Evolutionary conservation across 2,888 invertebrate genomes (phyloP).

Genomic region (Coleophora flavipennella): DNA sequence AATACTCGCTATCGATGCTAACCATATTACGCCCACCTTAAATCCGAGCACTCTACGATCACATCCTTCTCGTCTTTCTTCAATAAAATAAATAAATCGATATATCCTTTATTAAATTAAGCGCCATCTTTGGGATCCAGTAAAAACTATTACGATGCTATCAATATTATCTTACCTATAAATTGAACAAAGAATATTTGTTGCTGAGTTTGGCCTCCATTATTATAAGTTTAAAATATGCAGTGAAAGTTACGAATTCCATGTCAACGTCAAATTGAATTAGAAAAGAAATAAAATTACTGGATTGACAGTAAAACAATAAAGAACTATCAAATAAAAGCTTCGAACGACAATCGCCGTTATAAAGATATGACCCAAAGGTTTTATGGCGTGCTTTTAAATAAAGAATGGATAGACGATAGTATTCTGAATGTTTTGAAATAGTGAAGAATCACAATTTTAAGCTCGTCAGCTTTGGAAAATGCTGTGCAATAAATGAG

Average conservation of each 20-base stretch:
- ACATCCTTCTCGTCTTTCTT: constrained; percentile 28
- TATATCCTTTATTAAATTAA: constrained; percentile 26
- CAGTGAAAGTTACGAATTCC: constrained; percentile 16
- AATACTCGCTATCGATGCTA: constrained; percentile 36
- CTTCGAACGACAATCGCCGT: constrained; percentile 20
- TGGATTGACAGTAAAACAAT: constrained; percentile 16
- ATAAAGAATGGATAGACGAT: constrained; percentile 6
- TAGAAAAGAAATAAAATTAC: constrained; percentile 1
- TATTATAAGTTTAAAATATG: constrained; percentile 13
- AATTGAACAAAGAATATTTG: constrained; percentile 22
- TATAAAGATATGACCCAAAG: constrained; percentile 12
- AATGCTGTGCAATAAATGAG: no score
- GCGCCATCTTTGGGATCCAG: constrained; percentile 22
- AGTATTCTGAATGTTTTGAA: constrained; percentile 3
- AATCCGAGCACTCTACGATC: constrained; percentile 14
- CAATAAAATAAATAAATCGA: constrained; percentile 27
- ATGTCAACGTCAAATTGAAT: neutral
- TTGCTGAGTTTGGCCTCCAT: constrained; percentile 24
- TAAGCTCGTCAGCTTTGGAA: constrained; percentile 16
- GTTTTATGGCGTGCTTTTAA: neutral
- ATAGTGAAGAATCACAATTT: constrained; percentile 18
- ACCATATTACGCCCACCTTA: constrained; percentile 50
- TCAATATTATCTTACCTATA: constrained; percentile 23
- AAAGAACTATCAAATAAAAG: constrained; percentile 15
- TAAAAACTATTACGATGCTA: constrained; percentile 20